Percentiles rank a stretch among this genome's conserved stretches.
Conservation (phyloP, 2,113 vertebrate genomes). For the Dasyornis broadbenti region DNA sequence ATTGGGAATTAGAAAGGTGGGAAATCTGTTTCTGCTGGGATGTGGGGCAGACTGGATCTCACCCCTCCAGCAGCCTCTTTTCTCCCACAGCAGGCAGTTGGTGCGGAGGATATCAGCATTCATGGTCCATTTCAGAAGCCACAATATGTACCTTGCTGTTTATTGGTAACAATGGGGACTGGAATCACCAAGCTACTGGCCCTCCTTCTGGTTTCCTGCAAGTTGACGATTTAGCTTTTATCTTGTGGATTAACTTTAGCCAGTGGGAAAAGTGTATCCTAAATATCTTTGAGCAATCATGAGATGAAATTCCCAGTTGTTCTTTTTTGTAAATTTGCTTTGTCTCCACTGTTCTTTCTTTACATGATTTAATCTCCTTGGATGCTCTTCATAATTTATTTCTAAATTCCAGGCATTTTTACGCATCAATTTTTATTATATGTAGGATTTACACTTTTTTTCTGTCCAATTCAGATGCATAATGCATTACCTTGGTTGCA, state of each 20-base stretch:
- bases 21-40: not conserved
- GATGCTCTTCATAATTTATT: not conserved
- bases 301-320: not conserved
- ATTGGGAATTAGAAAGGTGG: not conserved
- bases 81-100: not conserved
- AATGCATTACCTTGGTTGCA: conserved; percentile 26
- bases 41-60: not conserved
- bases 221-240: not conserved
- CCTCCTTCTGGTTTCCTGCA: not conserved
- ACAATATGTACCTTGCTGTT: accelerated
- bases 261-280: not conserved
- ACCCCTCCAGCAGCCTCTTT: not conserved
- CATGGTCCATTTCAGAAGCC: accelerated
- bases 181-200: not conserved
- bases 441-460: not conserved
- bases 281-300: not conserved
- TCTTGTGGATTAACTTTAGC: not conserved
- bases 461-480: conserved; percentile 10
- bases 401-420: not conserved
- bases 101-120: not conserved
- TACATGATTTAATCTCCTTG: not conserved
- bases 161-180: not conserved
- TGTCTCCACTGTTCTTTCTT: not conserved
- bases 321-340: not conserved
- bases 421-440: not conserved